Percentiles rank a stretch among this genome's conserved stretches.
Evolutionary conservation across 2,888 invertebrate genomes (phyloP).

Genomic region (Euspilapteryx auroguttella): DNA sequence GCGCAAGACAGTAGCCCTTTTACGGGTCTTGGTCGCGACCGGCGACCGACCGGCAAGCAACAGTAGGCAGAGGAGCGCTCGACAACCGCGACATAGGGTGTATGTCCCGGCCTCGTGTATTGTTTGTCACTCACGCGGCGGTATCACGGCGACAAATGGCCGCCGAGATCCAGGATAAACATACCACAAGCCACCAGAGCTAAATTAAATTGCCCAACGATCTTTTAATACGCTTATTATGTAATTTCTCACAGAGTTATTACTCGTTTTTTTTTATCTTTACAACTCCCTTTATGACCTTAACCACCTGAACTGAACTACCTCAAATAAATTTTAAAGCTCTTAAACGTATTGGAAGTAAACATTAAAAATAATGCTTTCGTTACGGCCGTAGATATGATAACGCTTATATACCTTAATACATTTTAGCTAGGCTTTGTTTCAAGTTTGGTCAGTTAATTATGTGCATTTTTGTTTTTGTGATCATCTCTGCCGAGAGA

Average conservation of each 20-base stretch:
- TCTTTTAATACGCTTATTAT: conserved; percentile 6
- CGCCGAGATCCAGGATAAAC: conserved; percentile 30
- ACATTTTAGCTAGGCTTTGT: too few species aligned
- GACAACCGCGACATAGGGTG: conserved; percentile 23
- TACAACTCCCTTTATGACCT: conserved; percentile 5
- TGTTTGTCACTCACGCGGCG: conserved; percentile 52
- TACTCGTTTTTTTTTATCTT: conserved; percentile 7
- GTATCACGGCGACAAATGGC: conserved; percentile 52
- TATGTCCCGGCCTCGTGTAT: conserved; percentile 38
- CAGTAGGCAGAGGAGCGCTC: too few species aligned
- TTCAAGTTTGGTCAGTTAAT: too few species aligned
- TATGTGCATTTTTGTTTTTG: too few species aligned
- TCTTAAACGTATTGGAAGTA: too few species aligned
- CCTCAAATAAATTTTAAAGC: conserved; percentile 2
- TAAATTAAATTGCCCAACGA: conserved; percentile 25
- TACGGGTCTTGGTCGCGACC: conserved; percentile 19
- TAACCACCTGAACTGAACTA: conserved; percentile 1
- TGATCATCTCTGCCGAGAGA: too few species aligned
- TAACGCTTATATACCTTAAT: conserved; percentile 2
- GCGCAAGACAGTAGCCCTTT: conserved; percentile 32
- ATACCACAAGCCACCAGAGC: conserved; percentile 23
- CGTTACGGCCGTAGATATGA: conserved; percentile 3
- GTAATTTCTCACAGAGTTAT: conserved; percentile 6
- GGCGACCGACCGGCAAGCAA: conserved; percentile 4
- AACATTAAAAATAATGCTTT: conserved; percentile 1